Percentiles rank a stretch among this genome's conserved stretches.
Conservation (phyloP, 1,140 invertebrate species). For the Dinoponera quadriceps region DNA sequence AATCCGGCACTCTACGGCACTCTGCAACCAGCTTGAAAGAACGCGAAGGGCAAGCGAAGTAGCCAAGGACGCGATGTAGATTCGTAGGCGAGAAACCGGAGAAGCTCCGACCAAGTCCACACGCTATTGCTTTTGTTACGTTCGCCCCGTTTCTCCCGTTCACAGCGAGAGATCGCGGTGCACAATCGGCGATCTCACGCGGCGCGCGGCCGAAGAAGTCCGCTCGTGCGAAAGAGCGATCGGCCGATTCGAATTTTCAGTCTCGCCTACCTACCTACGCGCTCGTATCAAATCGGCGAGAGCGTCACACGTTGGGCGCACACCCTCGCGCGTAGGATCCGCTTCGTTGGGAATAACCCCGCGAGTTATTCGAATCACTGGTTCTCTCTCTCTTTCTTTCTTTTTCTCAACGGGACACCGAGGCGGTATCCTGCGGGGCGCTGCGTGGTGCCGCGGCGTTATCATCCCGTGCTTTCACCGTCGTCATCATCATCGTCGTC, state of each 20-base stretch:
- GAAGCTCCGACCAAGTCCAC: no score
- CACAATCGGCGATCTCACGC: background rate
- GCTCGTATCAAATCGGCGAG: background rate
- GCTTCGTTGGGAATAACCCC: slow-evolving; percentile 64
- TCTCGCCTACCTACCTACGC: slow-evolving; percentile 45
- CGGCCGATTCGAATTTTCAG: slow-evolving; percentile 18
- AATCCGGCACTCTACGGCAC: no score
- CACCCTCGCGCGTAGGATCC: slow-evolving; percentile 52
- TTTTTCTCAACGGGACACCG: slow-evolving; percentile 73
- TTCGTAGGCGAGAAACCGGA: no score
- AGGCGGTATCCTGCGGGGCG: slow-evolving; percentile 76
- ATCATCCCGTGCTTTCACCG: slow-evolving; percentile 73
- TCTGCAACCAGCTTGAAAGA: no score
- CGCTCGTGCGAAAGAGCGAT: slow-evolving; percentile 10
- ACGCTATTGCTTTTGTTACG: background rate
- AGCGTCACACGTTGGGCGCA: slow-evolving; percentile 30
- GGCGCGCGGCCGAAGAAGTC: background rate
- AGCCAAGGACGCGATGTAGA: no score
- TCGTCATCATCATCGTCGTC: slow-evolving; percentile 75
- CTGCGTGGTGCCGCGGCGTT: slow-evolving; percentile 76
- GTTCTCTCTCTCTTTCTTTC: slow-evolving; percentile 2
- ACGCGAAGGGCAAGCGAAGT: no score
- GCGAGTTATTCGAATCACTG: slow-evolving; percentile 75
- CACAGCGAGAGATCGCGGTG: background rate
- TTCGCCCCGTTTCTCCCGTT: background rate